Base-by-base conservation (phyloP, 1,140 invertebrate genomes). In the Macrobrachium nipponense region DNA sequence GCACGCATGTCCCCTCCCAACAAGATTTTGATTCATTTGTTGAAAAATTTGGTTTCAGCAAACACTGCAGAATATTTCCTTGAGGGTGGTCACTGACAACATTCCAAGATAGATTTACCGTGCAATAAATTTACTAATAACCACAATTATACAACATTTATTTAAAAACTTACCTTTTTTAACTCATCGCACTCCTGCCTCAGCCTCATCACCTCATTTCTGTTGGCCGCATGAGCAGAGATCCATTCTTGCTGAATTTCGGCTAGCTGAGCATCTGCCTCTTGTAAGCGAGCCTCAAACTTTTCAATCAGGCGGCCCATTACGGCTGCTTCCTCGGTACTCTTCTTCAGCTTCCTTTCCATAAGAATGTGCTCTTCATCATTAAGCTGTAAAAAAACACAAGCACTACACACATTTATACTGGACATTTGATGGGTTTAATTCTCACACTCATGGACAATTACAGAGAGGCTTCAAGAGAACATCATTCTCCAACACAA, bases 241-340 rank as follows among this genome's bases (percentile, higher is more conserved):
- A 70, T 44, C 80, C 80, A 81, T 27, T 58, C 64, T 27, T 72
- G 62, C 80, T 81, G 80, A 51, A 81, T 59, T 18, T 66, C 51
- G 23, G 64, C 66, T 15, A 81, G 64, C 18, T 81, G 80, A 23
- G 36, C 72, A 59, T 81, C 80, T 7, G 80, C 80, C 43, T 81
- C 80, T n/a, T 58, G 18, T 5, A 81, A 58, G 27, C 80, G 80
- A 20, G 66, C n/a, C 60, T 72, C 64, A 14, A 62, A 60, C 66
- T 81, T 81, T 17, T 81, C 80, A 72, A 70, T 59, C 66, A 81
- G 5, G 51, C 58, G 36, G n/a, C 60, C 20, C n/a, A 59, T 64
- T 43, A 64, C 60, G 18, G 58, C n/a, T 12, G n/a, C 66, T 23
- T 81, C 80, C 59, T 81, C 80, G n/a, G 51, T 72, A n/a, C 68